These are phyloP conservation scores for Brachymystax lenok DNA, from an alignment of 2,797 vertebrate genomes.

Conservation along the genomic window DNA sequence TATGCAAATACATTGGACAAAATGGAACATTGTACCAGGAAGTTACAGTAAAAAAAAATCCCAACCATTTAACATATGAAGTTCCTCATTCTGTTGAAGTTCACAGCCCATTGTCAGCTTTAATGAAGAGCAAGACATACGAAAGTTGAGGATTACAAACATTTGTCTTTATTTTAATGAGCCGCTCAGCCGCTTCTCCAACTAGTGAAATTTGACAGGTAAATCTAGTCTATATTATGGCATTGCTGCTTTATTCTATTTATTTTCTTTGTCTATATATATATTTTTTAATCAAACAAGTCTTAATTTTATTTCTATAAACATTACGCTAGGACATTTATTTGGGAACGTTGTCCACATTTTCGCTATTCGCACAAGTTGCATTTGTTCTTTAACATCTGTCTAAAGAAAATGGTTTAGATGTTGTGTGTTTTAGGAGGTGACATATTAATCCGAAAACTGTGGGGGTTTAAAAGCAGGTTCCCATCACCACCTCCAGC, in stretches of 20 bases:
- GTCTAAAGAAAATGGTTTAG: neutral
- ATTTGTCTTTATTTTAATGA: neutral
- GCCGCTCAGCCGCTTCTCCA: neutral
- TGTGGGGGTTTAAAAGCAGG: neutral
- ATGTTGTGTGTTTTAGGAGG: neutral
- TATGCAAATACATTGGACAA: conserved; percentile 46
- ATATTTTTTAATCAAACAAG: neutral
- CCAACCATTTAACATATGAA: conserved; percentile 20
- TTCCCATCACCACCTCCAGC: neutral
- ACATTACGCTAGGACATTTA: neutral
- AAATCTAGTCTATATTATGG: conserved; percentile 2
- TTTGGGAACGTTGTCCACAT: neutral
- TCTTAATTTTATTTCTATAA: neutral
- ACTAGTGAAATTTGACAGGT: conserved; percentile 30
- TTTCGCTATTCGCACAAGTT: neutral
- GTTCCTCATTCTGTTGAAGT: conserved; percentile 45
- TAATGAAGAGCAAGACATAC: neutral
- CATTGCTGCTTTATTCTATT: neutral
- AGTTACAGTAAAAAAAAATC: conserved; percentile 40
- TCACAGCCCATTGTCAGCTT: neutral
- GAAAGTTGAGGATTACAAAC: neutral
- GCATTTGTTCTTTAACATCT: neutral
- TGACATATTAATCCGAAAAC: neutral
- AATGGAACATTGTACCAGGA: conserved; percentile 39
- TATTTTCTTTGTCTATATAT: neutral